Percentiles rank a stretch among this genome's conserved stretches.
phyloP scores from a whole-genome alignment of 2,888 invertebrate genomes.

The Boloria euphrosyne region DNA sequence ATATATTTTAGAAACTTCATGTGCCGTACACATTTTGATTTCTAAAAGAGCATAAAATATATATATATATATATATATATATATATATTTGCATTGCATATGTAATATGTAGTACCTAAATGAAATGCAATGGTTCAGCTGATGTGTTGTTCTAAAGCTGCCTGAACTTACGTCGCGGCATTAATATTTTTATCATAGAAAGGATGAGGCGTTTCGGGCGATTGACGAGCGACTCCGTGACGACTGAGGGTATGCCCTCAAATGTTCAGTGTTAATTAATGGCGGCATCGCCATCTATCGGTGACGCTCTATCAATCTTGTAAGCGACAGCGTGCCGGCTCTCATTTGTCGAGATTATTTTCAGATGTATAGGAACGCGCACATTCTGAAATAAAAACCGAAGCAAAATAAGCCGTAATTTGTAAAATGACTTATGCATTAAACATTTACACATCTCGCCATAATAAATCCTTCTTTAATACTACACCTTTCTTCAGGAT shows the following conservation, averaged over 20 bases:
- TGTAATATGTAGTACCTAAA: no score
- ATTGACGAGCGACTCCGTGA: conserved; percentile 60
- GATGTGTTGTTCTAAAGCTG: no score
- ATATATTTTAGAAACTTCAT: no score
- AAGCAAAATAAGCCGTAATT: conserved; percentile 7
- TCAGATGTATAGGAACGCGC: conserved; percentile 32
- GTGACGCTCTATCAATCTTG: conserved; percentile 73
- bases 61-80: no score
- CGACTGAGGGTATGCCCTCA: conserved; percentile 52
- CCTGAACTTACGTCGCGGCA: background rate
- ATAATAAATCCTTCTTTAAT: conserved; percentile 32
- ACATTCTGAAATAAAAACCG: conserved; percentile 9
- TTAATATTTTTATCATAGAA: conserved; percentile 34
- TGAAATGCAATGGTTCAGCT: no score
- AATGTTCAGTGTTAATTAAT: conserved; percentile 69
- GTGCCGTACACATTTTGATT: no score
- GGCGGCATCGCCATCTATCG: conserved; percentile 69
- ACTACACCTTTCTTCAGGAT: conserved; percentile 34
- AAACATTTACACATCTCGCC: conserved; percentile 27
- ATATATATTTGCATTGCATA: no score
- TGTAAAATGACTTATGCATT: conserved; percentile 12
- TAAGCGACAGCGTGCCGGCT: conserved; percentile 48
- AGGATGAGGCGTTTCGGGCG: conserved; percentile 52
- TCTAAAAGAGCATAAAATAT: no score
- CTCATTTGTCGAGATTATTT: conserved; percentile 56